Evolutionary conservation across 2,113 vertebrate species (phyloP), one percentile per base, ranked within the genome.

Genomic region (Haemorhous mexicanus): DNA sequence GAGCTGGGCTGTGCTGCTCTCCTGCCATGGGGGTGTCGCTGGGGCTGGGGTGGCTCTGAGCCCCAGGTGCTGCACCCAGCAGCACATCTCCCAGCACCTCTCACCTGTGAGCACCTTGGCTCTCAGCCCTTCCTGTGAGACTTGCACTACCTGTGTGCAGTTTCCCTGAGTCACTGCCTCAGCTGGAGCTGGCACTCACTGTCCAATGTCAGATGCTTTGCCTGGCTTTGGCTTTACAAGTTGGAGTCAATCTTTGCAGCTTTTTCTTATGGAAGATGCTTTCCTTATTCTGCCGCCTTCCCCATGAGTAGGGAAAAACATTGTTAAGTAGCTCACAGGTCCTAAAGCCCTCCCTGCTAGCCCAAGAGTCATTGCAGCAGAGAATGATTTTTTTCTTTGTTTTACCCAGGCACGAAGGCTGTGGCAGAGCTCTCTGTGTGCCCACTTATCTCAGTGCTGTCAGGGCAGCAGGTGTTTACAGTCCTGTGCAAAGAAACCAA

Each of bases 371-470:
- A 55, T 84, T 84, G 46, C 53, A 82, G 91, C 44, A 84, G 64
- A 61, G 56, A 68, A 56, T 49, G 2, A 19, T 92, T 84, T 89
- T 89, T 62, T 53, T 49, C 93, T 75, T 87, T 89, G 80, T 75
- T 89, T 94, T 73, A 41, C 8, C 69, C n/a, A 47, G 76, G 61
- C 62, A 2, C 4, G 66, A 82, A 20, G n/a, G 4, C 50, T 62
- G 44, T 87, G 79, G 62, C 63, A 88, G 78, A 92, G 75, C 75
- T 74, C 20, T 49, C 52, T 47, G n/a, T n/a, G 70, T 73, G n/a
- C 62, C 56, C 21, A 1, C 62, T 47, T 39, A 26, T 66, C n/a
- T 77, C 49, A 37, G 41, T 33, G 67, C 80, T 83, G 52, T 32
- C 0, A 0, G n/a, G 30, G 43, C 39, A 66, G 58, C 78, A 72